Base-by-base conservation (phyloP, 2,888 invertebrate genomes). In the Heliconius ismenius region DNA sequence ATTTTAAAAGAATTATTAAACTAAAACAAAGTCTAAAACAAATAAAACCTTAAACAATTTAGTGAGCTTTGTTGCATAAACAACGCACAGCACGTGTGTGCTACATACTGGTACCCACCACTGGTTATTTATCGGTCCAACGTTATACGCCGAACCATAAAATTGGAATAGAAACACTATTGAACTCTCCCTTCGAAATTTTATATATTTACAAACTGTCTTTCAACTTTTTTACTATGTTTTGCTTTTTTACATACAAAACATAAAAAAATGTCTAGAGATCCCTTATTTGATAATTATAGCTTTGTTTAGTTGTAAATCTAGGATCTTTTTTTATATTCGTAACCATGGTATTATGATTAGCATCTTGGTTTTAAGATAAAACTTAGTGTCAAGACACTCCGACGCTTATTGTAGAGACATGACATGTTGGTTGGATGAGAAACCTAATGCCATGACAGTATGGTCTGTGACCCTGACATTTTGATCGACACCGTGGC, bases 121-220 rank as follows among this genome's bases (percentile, higher is more conserved):
- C 65, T 65, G 4, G 65, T 39, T 65, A 65, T 36, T 65, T 65
- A 65, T 36, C 36, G 6, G 65, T 36, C 65, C 36, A 65, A 2
- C 36, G 36, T 39, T n/a, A n/a, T 65, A 65, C 36, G n/a, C 6
- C 0, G n/a, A 2, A 9, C 65, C 13, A 65, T 65, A 65, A 65
- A 65, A 65, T 6, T 36, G 65, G n/a, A 65, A 39, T 65, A 65
- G 65, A 65, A 65, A 36, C 36, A 65, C 65, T 39, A 65, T 65
- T n/a, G 36, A 36, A 36, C 36, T n/a, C 64, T 24, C 36, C 65
- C 4, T 32, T 39, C 2, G 4, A 36, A 24, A 24, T 15, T n/a
- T 36, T 36, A n/a, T n/a, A 64, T 11, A 21, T 21, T 21, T 21
- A 32, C 64, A 64, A 32, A 32, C 15, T 3, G 6, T 18, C 18